Evolutionary conservation across 2,888 invertebrate genomes (phyloP).

Genomic region (Urechis unicinctus): DNA sequence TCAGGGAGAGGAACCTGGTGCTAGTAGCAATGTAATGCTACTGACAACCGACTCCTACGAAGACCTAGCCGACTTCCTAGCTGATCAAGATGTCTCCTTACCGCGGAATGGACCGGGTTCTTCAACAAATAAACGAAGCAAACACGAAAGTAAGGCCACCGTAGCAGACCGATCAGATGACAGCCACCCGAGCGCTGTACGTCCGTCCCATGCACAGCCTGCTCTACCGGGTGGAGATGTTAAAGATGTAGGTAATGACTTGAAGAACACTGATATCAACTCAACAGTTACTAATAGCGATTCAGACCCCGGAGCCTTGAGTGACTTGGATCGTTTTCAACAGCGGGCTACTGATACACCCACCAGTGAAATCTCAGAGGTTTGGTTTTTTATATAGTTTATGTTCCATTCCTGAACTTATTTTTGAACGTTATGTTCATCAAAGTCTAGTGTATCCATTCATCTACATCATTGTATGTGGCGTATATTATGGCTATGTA

Average conservation of each 20-base stretch:
- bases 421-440: too few species aligned
- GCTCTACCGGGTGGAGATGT: background rate
- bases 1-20: conserved; percentile 56
- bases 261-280: background rate
- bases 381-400: background rate
- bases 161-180: background rate
- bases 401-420: too few species aligned
- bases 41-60: conserved; percentile 55
- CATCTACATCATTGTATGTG: too few species aligned
- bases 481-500: too few species aligned
- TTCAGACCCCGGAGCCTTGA: background rate
- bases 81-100: conserved; percentile 1
- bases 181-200: too few species aligned
- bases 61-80: conserved; percentile 25
- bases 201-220: too few species aligned
- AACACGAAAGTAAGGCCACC: too few species aligned
- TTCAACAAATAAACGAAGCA: too few species aligned
- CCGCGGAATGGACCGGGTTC: background rate
- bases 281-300: background rate
- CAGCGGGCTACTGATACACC: background rate
- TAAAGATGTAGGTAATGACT: background rate
- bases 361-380: background rate
- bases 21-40: conserved; percentile 63
- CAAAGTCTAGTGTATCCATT: too few species aligned
- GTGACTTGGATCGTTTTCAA: too few species aligned